Conservation (phyloP, 2,113 vertebrate genomes). For the Oncorhynchus keta region DNA sequence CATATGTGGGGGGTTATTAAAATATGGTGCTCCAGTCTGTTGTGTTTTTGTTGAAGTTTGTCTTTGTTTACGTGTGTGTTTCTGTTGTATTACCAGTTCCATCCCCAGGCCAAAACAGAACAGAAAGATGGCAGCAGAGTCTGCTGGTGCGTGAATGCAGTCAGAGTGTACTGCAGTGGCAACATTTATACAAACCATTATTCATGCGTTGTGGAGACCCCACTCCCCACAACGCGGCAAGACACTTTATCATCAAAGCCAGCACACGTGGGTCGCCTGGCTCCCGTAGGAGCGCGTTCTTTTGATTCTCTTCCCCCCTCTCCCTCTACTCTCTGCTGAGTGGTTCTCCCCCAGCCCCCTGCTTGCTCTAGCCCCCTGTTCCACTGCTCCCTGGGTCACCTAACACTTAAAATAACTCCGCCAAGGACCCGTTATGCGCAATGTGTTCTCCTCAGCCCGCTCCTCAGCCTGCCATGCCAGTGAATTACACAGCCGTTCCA, state of each 20-base stretch:
- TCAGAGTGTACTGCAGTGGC: not conserved
- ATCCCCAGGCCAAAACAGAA: not conserved
- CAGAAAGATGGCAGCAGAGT: not conserved
- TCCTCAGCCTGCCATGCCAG: conserved; percentile 30
- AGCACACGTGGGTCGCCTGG: not conserved
- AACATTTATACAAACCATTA: not conserved
- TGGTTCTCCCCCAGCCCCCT: not conserved
- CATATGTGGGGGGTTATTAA: too few species aligned
- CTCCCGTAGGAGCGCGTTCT: not conserved
- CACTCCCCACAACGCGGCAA: not conserved
- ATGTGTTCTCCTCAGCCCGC: not conserved
- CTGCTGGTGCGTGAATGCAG: not conserved
- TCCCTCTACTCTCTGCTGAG: conserved; percentile 7
- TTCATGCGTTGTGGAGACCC: not conserved
- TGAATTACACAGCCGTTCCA: conserved; percentile 75
- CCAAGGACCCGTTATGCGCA: not conserved
- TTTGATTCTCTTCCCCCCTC: not conserved
- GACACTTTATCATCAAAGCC: conserved; percentile 7
- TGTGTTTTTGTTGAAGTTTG: not conserved
- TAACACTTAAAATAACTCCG: not conserved
- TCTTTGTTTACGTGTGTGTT: not conserved
- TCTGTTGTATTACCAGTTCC: not conserved
- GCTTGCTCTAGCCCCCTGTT: not conserved
- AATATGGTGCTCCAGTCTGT: too few species aligned
- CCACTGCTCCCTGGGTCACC: not conserved